Evolutionary conservation across 2,797 vertebrate species (phyloP).

Genomic region (Gephyroberyx darwinii): DNA sequence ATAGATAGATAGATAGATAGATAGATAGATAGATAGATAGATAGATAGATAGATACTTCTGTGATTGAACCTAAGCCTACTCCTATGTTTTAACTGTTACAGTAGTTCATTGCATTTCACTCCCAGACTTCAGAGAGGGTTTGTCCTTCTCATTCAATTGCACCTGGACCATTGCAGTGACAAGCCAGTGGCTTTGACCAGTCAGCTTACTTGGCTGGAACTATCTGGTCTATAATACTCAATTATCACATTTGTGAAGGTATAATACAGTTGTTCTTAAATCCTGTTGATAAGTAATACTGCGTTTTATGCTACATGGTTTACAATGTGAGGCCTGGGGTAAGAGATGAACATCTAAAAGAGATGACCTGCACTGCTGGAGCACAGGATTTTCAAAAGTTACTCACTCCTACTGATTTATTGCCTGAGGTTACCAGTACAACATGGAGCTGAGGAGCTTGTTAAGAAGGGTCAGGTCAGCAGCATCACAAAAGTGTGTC

Average conservation of each 20-base stretch:
- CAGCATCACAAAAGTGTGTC: constrained; percentile 35
- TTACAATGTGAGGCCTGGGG: constrained; percentile 2
- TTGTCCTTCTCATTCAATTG: too few species aligned
- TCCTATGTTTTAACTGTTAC: too few species aligned
- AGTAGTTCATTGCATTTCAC: too few species aligned
- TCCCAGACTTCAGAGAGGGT: too few species aligned
- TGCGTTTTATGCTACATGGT: not conserved
- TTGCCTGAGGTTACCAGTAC: constrained; percentile 24
- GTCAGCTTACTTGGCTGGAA: not conserved
- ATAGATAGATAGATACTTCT: not conserved
- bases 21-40: too few species aligned
- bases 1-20: too few species aligned
- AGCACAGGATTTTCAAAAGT: constrained; percentile 19
- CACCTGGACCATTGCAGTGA: not conserved
- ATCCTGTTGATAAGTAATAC: too few species aligned
- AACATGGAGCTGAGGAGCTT: constrained; percentile 27
- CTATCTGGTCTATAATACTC: not conserved
- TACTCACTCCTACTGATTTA: constrained; percentile 40
- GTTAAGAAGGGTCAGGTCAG: constrained; percentile 17
- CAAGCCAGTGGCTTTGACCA: too few species aligned
- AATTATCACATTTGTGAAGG: not conserved
- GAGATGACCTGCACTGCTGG: not conserved
- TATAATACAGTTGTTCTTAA: not conserved
- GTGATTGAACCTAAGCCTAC: too few species aligned
- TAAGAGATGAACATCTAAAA: constrained; percentile 9